Base-by-base conservation (phyloP, 1,140 invertebrate species). In the Lucilia cuprina region DNA sequence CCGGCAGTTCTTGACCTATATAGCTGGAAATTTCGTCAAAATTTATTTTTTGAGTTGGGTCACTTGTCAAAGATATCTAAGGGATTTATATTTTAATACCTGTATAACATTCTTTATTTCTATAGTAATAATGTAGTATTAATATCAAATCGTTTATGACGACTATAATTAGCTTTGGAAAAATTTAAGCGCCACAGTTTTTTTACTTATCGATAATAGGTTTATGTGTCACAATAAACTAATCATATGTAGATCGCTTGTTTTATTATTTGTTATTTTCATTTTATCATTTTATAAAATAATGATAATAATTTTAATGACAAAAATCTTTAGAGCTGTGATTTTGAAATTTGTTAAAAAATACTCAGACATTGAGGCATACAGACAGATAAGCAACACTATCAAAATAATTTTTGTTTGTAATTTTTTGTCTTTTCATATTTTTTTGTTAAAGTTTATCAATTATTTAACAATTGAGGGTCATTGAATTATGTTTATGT, bases 401-500 rank as follows among this genome's bases (percentile, higher is more conserved):
- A 21, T 70, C 65, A 70, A 21, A 41, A 2, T 70, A 9, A 70
- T 70, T 19, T 70, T 21, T 9, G 19, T 70, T 70, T 70, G 19
- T 0, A 70, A 70, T 70, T 21, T 17, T 70, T 70, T 21, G 8
- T 25, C 2, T 7, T 70, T 25, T 70, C n/a, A n/a, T n/a, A n/a
- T 70, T 70, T 25, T 70, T 70, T 70, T 70, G n/a, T 70, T 70
- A 70, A 21, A 25, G 8, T 25, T 70, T 70, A 70, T 21, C 65
- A 70, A 70, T 70, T 70, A n/a, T 21, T 70, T 70, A 70, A 21
- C 65, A 70, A 70, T 70, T 70, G 21, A 70, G 65, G 21, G 65
- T 70, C 65, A 70, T 70, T 70, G 65, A 21, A 70, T 70, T 70
- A n/a, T 60, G 55, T 60, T 12, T 21, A 21, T 70, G 65, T 70